Conservation (phyloP, 2,888 invertebrate species). For the Drosophila austrosaltans region DNA sequence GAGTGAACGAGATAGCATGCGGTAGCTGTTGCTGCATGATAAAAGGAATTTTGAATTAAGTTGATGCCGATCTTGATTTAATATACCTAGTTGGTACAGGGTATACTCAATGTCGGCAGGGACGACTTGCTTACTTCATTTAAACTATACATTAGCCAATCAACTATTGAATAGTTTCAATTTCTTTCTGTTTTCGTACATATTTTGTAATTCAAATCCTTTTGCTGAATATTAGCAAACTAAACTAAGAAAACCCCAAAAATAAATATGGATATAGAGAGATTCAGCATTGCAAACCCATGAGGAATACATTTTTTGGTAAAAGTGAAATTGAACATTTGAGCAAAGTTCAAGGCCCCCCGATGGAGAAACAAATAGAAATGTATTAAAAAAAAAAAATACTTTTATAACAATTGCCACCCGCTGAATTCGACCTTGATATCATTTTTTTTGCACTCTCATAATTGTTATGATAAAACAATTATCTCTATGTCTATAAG, state of each 20-base stretch:
- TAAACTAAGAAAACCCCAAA: background rate
- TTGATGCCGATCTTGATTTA: too few species aligned
- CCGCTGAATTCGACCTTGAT: background rate
- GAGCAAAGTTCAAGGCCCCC: constrained; percentile 5
- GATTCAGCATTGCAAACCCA: background rate
- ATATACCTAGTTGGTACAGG: too few species aligned
- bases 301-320: background rate
- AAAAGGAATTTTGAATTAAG: too few species aligned
- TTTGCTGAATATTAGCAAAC: too few species aligned
- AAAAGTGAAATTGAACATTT: background rate
- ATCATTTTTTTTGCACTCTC: constrained; percentile 11
- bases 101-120: too few species aligned
- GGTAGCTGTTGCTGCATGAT: too few species aligned
- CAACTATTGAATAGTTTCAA: too few species aligned
- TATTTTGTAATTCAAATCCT: too few species aligned
- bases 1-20: too few species aligned
- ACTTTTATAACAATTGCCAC: background rate
- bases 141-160: too few species aligned
- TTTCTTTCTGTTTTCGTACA: too few species aligned
- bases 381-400: background rate
- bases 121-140: too few species aligned
- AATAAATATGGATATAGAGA: background rate
- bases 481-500: constrained; percentile 16
- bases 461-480: constrained; percentile 10
- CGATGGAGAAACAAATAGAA: background rate